These are phyloP conservation scores for Polyploca ridens DNA, from an alignment of 2,888 invertebrate genomes.

Conservation along the genomic window DNA sequence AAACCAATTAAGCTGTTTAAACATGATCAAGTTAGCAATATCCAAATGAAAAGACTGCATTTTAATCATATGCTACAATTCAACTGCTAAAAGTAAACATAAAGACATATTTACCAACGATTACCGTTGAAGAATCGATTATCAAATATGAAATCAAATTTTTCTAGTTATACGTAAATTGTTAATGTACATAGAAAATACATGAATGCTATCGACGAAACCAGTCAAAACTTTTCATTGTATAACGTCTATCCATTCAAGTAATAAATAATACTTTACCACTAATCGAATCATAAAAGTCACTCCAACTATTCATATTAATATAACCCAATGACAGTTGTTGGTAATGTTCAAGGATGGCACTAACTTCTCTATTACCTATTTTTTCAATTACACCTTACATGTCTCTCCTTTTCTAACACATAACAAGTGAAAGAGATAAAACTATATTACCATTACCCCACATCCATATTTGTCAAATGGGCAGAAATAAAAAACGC, in stretches of 20 bases:
- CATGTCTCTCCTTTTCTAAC: neutral
- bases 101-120: too few species aligned
- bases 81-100: too few species aligned
- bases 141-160: too few species aligned
- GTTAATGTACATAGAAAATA: too few species aligned
- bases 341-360: slow-evolving; percentile 38
- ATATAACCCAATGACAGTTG: slow-evolving; percentile 45
- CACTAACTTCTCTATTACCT: neutral
- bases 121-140: too few species aligned
- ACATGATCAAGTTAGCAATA: too few species aligned
- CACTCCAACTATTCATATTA: slow-evolving; percentile 53
- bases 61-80: too few species aligned
- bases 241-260: slow-evolving; percentile 30
- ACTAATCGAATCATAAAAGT: slow-evolving; percentile 70
- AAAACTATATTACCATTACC: slow-evolving; percentile 19
- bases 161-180: too few species aligned
- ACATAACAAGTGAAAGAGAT: slow-evolving; percentile 1
- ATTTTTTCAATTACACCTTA: slow-evolving; percentile 9
- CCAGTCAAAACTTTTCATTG: too few species aligned
- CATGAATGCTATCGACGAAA: too few species aligned
- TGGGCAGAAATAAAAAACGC: slow-evolving; percentile 60
- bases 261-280: slow-evolving; percentile 63
- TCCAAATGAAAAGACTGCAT: too few species aligned
- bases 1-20: too few species aligned
- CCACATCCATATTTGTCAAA: slow-evolving; percentile 70